These are phyloP conservation scores for Augochlora pura DNA, from an alignment of 1,140 invertebrate genomes.

Conservation along the genomic window DNA sequence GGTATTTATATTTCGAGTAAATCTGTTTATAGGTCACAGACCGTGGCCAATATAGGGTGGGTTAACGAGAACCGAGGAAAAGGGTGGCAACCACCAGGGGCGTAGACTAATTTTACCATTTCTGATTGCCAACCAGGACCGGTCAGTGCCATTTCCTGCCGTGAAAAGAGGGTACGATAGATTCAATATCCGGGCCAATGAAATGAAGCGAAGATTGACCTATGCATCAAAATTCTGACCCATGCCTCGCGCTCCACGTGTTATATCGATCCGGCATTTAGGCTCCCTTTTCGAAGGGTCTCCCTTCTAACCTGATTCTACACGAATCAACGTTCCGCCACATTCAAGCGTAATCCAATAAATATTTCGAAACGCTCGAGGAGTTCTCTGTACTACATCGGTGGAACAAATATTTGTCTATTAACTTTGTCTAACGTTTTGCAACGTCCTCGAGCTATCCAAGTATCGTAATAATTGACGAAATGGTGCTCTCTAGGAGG, in stretches of 20 bases:
- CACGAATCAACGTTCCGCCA: no score
- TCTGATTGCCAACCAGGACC: constrained; percentile 58
- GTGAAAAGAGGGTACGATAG: constrained; percentile 51
- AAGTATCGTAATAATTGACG: no score
- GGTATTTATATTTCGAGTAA: background rate
- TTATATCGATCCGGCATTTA: background rate
- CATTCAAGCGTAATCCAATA: no score
- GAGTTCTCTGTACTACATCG: no score
- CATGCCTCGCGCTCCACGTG: background rate
- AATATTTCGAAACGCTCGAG: no score
- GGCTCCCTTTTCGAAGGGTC: background rate
- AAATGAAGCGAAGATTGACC: constrained; percentile 36
- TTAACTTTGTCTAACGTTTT: no score
- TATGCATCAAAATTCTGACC: background rate
- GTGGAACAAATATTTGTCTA: no score
- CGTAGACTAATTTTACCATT: constrained; percentile 67
- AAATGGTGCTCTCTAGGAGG: no score
- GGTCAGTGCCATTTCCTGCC: constrained; percentile 55
- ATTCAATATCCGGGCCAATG: constrained; percentile 62
- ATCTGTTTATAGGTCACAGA: background rate
- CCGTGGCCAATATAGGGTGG: background rate
- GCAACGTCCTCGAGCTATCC: no score
- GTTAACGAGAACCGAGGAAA: constrained; percentile 32
- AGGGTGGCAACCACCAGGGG: constrained; percentile 39
- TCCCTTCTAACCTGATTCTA: background rate